These are phyloP conservation scores for Antheraea pernyi DNA, from an alignment of 1,140 invertebrate genomes.

Conservation along the genomic window DNA sequence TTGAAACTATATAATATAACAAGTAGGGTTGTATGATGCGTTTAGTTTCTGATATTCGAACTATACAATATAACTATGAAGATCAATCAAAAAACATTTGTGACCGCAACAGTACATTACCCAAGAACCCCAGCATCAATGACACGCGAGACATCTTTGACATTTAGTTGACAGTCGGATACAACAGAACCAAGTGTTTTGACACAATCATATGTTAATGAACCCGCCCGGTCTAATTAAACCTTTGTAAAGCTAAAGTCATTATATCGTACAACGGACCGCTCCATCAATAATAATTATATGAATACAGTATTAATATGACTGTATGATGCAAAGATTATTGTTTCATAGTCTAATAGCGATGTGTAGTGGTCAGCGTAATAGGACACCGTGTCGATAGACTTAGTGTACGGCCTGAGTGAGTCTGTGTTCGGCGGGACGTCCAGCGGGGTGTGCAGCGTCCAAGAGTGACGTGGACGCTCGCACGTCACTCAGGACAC, in stretches of 20 bases:
- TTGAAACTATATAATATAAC: too few relatives aligned
- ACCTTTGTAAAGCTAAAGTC: constrained; percentile 51
- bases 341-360: not conserved
- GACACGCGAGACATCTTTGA: constrained; percentile 39
- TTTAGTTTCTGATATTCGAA: too few relatives aligned
- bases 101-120: not conserved
- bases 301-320: constrained; percentile 17
- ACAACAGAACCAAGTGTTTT: constrained; percentile 39
- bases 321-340: constrained; percentile 8
- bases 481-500: too few relatives aligned
- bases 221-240: constrained; percentile 49
- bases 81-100: not conserved
- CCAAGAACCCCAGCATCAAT: constrained; percentile 1
- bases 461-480: too few relatives aligned
- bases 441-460: too few relatives aligned
- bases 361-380: too few relatives aligned
- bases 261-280: constrained; percentile 40
- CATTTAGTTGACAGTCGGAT: constrained; percentile 49
- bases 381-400: too few relatives aligned
- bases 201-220: constrained; percentile 55
- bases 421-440: too few relatives aligned
- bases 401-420: too few relatives aligned
- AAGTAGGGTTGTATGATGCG: too few relatives aligned
- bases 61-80: too few relatives aligned
- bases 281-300: constrained; percentile 32